A percentile compares a stretch with the other conserved stretches of the same genome.
phyloP scores from a whole-genome alignment of 2,888 invertebrate genomes.

The Ormyrus rosae region DNA sequence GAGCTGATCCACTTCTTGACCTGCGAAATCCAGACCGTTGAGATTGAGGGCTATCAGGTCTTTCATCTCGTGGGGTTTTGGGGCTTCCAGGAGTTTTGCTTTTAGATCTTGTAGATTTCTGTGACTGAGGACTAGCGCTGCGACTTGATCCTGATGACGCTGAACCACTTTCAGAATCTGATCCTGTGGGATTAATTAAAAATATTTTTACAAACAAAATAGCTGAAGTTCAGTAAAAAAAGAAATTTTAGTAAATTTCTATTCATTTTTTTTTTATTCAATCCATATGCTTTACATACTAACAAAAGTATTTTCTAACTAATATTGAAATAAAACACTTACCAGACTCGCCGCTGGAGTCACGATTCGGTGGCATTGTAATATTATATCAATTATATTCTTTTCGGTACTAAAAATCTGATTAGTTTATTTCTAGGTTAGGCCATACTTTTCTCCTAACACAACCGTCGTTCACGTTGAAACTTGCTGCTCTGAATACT shows the following conservation, averaged over 20 bases:
- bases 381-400: too few species aligned
- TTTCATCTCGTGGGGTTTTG: too few species aligned
- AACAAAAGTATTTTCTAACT: too few species aligned
- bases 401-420: conserved; percentile 3
- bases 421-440: conserved; percentile 31
- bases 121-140: conserved; percentile 69
- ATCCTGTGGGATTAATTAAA: conserved; percentile 64
- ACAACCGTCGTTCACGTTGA: neutral
- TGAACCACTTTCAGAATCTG: conserved; percentile 77
- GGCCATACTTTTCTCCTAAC: neutral
- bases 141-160: conserved; percentile 73
- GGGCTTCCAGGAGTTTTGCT: conserved; percentile 65
- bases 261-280: too few species aligned
- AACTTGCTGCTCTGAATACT: neutral
- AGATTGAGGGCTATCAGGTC: too few species aligned
- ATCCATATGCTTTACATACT: too few species aligned
- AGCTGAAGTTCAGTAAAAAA: too few species aligned
- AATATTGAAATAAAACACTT: conserved; percentile 39
- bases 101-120: conserved; percentile 46
- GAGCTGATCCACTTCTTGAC: conserved; percentile 67
- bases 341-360: conserved; percentile 70
- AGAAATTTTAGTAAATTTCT: too few species aligned
- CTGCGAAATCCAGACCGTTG: conserved; percentile 62
- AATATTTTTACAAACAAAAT: neutral
- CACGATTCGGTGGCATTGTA: conserved; percentile 65